phyloP scores from a whole-genome alignment of 2,797 vertebrate species.

The Otus scops region DNA sequence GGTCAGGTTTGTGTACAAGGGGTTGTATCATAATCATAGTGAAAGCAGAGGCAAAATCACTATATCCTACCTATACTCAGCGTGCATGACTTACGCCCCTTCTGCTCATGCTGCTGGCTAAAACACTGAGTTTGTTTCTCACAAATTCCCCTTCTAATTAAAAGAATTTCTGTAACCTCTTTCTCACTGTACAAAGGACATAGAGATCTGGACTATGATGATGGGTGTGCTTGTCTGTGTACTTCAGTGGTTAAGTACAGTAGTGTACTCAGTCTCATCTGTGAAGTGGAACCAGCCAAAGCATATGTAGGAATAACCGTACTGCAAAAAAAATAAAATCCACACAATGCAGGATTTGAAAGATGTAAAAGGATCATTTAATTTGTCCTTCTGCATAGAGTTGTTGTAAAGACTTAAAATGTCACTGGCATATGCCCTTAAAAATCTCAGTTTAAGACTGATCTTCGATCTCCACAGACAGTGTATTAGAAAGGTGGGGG shows the following conservation, averaged over 20 bases:
- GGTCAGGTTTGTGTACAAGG: neutral
- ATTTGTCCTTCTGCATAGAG: neutral
- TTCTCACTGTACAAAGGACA: neutral
- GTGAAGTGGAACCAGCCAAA: neutral
- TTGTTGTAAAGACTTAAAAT: neutral
- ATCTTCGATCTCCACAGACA: neutral
- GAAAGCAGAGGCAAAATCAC: neutral
- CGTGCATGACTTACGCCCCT: neutral
- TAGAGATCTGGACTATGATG: neutral
- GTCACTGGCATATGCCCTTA: neutral
- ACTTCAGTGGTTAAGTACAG: neutral
- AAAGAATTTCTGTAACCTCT: neutral
- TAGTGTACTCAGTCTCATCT: neutral
- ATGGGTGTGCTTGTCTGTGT: neutral
- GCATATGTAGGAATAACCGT: neutral
- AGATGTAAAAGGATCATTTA: neutral
- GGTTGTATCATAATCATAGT: neutral
- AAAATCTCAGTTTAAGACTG: neutral
- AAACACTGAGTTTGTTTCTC: neutral
- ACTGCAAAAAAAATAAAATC: neutral
- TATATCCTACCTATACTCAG: neutral
- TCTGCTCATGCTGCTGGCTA: neutral
- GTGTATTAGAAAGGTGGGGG: neutral
- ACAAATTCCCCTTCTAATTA: neutral
- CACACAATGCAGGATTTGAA: neutral